These are phyloP conservation scores for Hedychridium roseum DNA, from an alignment of 2,888 invertebrate genomes.

Conservation along the genomic window DNA sequence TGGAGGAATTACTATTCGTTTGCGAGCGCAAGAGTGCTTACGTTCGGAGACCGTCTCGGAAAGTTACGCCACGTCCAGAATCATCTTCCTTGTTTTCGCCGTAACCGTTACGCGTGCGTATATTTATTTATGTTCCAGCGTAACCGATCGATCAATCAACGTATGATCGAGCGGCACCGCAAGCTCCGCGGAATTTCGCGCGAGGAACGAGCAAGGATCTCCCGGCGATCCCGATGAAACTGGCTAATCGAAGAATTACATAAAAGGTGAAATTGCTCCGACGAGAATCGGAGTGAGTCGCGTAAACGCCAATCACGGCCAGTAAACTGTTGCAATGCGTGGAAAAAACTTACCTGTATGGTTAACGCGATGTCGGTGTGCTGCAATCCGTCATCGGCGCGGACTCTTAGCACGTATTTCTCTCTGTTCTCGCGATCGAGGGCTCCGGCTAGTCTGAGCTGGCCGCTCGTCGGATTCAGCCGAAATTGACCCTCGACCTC, in stretches of 20 bases:
- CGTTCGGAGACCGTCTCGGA: too few relatives aligned
- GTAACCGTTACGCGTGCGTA: background rate
- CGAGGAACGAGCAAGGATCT: slow-evolving; percentile 8
- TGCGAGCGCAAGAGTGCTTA: too few relatives aligned
- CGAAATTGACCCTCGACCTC: slow-evolving; percentile 72
- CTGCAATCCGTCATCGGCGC: slow-evolving; percentile 90
- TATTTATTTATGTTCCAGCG: background rate
- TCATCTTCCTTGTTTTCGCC: background rate
- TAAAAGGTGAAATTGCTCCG: too few relatives aligned
- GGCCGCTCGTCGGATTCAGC: slow-evolving; percentile 77
- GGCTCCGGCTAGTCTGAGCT: slow-evolving; percentile 77
- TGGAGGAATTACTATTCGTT: too few relatives aligned
- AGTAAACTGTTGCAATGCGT: too few relatives aligned
- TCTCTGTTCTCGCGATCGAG: slow-evolving; percentile 85
- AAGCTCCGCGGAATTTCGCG: background rate
- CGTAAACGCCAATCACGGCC: too few relatives aligned
- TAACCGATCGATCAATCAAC: background rate
- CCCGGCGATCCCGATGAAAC: too few relatives aligned
- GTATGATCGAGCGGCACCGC: background rate
- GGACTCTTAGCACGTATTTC: slow-evolving; percentile 79
- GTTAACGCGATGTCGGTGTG: slow-evolving; percentile 80
- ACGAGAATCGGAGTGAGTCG: too few relatives aligned
- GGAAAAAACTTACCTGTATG: slow-evolving; percentile 75
- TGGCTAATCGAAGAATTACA: too few relatives aligned
- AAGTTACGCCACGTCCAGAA: too few relatives aligned